Base-by-base conservation (phyloP, 2,888 invertebrate species). In the Molorchus minor region DNA sequence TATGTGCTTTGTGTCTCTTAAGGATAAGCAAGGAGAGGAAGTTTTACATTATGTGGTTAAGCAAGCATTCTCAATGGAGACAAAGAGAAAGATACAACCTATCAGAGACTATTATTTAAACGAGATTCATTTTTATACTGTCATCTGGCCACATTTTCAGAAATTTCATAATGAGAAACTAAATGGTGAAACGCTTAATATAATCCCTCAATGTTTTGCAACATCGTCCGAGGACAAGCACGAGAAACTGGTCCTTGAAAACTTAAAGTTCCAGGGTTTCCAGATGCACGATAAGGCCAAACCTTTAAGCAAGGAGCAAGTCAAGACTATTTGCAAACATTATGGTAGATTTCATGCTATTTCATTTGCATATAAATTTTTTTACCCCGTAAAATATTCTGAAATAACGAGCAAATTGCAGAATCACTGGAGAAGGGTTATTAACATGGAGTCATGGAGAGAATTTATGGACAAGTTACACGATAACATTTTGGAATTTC, bases 261-360 rank as follows among this genome's bases (percentile, higher is more conserved):
- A 69, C 54, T 30, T 66, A 7, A 63, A 61, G 35, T 35, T 4
- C 1, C 16, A 12, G n/a, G 54, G 59, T 7, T 69, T 60, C 33
- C 35, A 67, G 61, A 45, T 46, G 20, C 30, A 53, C 35, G 29
- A 19, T 15, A 58, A 58, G 10, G 33, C 16, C 7, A 43, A 12
- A 29, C 16, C 15, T 2, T 49, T 62, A n/a, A 17, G 49, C 3
- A 30, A 44, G 7, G 13, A 53, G 2, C 56, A 71, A 43, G 45
- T 64, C 1, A 47, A 49, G 4, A 19, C 66, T 1, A 59, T 70
- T 19, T 46, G 69, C 4, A 55, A 63, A 13, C 58, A 60, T 19
- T 63, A 71, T 16, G 73, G 62, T 2, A 55, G 56, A 30, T 68
- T 68, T 19, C 73, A 73, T 43, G 67, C 65, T 8, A 25, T 67